Conservation (phyloP, 2,888 invertebrate species). For the Stegophylla sp. region DNA sequence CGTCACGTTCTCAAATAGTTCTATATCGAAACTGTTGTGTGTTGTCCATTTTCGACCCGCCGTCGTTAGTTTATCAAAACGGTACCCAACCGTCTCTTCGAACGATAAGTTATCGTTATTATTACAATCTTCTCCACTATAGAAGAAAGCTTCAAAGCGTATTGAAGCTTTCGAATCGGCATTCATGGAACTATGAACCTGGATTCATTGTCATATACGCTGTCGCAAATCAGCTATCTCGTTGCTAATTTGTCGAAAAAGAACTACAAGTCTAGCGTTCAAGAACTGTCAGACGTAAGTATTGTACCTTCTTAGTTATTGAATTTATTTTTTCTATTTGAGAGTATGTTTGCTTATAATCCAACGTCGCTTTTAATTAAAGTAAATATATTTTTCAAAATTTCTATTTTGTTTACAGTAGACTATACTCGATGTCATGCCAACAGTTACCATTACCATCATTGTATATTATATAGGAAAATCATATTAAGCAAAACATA, state of each 20-base stretch:
- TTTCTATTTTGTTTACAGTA: too few species aligned
- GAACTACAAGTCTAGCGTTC: slow-evolving; percentile 89
- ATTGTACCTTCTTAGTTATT: not conserved
- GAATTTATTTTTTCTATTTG: not conserved
- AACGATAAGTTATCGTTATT: not conserved
- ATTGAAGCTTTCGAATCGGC: slow-evolving; percentile 94
- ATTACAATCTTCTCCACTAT: slow-evolving; percentile 19
- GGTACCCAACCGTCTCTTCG: not conserved
- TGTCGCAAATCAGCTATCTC: slow-evolving; percentile 98
- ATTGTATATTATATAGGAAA: too few species aligned
- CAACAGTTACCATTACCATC: too few species aligned
- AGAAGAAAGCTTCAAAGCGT: slow-evolving; percentile 87
- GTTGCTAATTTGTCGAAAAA: slow-evolving; percentile 94
- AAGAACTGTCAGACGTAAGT: slow-evolving; percentile 88
- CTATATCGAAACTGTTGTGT: not conserved
- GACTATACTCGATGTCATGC: too few species aligned
- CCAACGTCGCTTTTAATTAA: too few species aligned
- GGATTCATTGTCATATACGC: slow-evolving; percentile 97
- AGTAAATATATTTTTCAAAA: too few species aligned
- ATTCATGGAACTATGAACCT: slow-evolving; percentile 97
- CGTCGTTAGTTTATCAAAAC: not conserved
- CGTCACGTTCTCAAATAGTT: not conserved
- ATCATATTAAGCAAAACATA: too few species aligned
- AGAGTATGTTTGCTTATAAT: too few species aligned
- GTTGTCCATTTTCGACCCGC: not conserved